These are phyloP conservation scores for Platalea minor DNA, from an alignment of 2,797 vertebrate genomes.

Conservation along the genomic window DNA sequence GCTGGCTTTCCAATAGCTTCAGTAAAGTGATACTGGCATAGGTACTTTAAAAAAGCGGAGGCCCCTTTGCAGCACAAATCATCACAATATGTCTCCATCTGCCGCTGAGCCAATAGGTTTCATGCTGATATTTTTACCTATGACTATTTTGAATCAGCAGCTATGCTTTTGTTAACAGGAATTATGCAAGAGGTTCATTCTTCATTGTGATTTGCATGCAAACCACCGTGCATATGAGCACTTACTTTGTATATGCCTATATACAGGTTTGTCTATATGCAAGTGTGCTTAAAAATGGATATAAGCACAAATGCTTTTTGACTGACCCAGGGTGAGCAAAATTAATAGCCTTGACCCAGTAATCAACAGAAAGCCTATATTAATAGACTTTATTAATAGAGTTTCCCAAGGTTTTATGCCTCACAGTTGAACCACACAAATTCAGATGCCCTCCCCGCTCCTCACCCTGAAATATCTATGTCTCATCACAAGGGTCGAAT, in stretches of 20 bases:
- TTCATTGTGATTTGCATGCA: not conserved
- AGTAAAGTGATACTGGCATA: not conserved
- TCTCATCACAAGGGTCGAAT: not conserved
- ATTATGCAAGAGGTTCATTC: not conserved
- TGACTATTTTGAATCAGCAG: not conserved
- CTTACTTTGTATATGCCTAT: not conserved
- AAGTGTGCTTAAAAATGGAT: not conserved
- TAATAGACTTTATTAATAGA: not conserved
- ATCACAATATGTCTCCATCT: not conserved
- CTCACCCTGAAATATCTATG: not conserved
- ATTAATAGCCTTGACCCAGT: not conserved
- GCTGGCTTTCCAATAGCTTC: not conserved
- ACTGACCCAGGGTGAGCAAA: not conserved
- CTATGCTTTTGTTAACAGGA: not conserved
- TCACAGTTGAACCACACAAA: not conserved
- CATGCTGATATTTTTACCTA: not conserved
- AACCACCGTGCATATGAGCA: accelerated
- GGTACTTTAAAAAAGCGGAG: not conserved
- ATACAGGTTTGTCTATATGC: not conserved
- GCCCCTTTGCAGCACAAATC: not conserved
- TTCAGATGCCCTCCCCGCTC: not conserved
- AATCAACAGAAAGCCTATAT: not conserved
- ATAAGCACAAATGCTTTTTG: not conserved
- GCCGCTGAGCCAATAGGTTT: not conserved
- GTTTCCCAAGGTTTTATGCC: not conserved